Evolutionary conservation across 2,113 vertebrate genomes (phyloP).

Genomic region (Mesocricetus auratus): DNA sequence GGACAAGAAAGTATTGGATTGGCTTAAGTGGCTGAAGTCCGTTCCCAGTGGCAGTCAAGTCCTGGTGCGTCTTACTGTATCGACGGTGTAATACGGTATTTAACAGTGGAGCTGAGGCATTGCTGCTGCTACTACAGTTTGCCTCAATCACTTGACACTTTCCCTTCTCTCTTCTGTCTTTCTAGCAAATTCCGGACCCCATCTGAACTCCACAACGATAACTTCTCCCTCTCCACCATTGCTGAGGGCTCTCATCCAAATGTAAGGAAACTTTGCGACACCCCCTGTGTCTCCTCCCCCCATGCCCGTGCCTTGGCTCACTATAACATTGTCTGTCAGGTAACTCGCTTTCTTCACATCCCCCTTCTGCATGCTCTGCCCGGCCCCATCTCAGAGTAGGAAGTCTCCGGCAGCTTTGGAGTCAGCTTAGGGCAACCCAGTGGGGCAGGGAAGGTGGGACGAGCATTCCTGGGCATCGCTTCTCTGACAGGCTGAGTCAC

Average conservation of each 20-base stretch:
- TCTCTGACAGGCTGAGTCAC: background rate
- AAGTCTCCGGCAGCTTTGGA: background rate
- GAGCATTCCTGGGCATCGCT: fast-evolving
- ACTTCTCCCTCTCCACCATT: slow-evolving; percentile 99
- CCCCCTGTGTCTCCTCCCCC: slow-evolving; percentile 89
- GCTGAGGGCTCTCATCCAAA: slow-evolving; percentile 99
- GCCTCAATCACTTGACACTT: background rate
- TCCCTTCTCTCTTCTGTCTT: slow-evolving; percentile 56
- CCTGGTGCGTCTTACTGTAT: fast-evolving
- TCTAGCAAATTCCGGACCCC: slow-evolving; percentile 95
- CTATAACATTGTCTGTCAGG: slow-evolving; percentile 94
- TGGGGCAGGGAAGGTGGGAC: background rate
- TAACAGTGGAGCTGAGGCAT: background rate
- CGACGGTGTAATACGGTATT: background rate
- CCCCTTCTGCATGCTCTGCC: slow-evolving; percentile 83
- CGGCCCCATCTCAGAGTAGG: background rate
- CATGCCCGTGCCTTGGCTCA: slow-evolving; percentile 91
- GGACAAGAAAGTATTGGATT: background rate
- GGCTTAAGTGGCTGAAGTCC: background rate
- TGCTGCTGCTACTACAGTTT: background rate
- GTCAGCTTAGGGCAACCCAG: background rate
- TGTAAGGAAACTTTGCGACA: slow-evolving; percentile 94
- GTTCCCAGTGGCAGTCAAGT: background rate
- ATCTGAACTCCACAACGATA: slow-evolving; percentile 99
- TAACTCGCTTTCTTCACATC: slow-evolving; percentile 86